A percentile compares a stretch with the other conserved stretches of the same genome.
Conservation (phyloP, 2,797 vertebrate species). For the Anisognathus igniventris region DNA sequence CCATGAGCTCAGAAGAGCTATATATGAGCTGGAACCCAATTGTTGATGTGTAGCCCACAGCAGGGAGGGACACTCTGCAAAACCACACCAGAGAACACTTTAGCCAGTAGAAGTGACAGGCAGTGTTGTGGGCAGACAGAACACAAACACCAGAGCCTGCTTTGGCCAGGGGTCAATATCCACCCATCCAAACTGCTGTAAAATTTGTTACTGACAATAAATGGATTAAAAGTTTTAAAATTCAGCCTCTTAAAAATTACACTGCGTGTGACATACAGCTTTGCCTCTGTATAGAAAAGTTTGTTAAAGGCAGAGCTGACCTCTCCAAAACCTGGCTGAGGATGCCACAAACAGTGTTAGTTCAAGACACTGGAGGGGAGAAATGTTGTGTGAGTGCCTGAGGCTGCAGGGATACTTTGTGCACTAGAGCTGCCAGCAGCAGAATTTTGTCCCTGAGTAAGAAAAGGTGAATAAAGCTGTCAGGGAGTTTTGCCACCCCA, state of each 20-base stretch:
- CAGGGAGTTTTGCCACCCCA: not conserved
- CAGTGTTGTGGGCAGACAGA: constrained; percentile 20
- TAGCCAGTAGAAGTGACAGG: not conserved
- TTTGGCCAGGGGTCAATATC: not conserved
- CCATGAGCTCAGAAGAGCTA: not conserved
- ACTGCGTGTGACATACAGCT: rapidly evolving
- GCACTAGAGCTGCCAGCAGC: not conserved
- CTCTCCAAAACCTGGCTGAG: not conserved
- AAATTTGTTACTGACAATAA: not conserved
- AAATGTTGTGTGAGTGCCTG: not conserved
- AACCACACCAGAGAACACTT: constrained; percentile 12
- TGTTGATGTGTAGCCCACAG: not conserved
- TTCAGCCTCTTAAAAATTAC: not conserved
- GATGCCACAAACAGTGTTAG: not conserved
- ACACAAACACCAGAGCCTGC: not conserved
- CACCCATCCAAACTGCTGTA: not conserved
- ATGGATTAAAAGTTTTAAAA: not conserved
- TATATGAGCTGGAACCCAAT: not conserved
- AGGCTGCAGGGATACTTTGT: not conserved
- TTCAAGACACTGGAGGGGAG: not conserved
- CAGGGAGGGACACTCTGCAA: constrained; percentile 18
- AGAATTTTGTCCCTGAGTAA: not conserved
- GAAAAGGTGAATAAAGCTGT: not conserved
- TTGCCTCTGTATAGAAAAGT: not conserved
- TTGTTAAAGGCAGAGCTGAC: not conserved